These are phyloP conservation scores for Enhydra lutris DNA, from an alignment of 2,113 vertebrate genomes.

Conservation along the genomic window DNA sequence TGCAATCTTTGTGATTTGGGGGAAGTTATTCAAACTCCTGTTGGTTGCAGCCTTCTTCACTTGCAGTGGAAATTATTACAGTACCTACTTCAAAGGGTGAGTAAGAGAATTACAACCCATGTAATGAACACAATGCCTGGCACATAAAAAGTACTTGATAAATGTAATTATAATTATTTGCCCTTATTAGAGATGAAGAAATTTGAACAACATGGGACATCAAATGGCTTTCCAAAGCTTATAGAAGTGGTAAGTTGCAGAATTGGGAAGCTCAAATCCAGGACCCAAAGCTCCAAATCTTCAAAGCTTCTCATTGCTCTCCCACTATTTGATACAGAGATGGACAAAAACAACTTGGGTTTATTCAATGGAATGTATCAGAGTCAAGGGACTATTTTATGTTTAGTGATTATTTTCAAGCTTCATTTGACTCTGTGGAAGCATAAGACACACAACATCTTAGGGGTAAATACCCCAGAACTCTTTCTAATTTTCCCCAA, in stretches of 20 bases:
- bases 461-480: background rate
- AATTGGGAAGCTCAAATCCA: background rate
- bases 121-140: background rate
- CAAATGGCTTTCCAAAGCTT: background rate
- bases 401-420: background rate
- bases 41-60: background rate
- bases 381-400: background rate
- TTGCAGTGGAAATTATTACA: background rate
- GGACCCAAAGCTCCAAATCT: background rate
- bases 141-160: background rate
- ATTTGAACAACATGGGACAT: background rate
- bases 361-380: background rate
- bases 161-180: background rate
- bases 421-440: background rate
- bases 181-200: background rate
- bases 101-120: background rate
- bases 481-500: background rate
- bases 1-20: background rate
- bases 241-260: background rate
- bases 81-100: background rate
- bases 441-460: background rate
- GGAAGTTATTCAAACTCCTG: background rate
- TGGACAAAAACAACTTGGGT: background rate
- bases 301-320: background rate
- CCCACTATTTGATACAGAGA: background rate